Percentiles rank a stretch among this genome's conserved stretches.
phyloP scores from a whole-genome alignment of 2,888 invertebrate species.

The Limenitis camilla region DNA sequence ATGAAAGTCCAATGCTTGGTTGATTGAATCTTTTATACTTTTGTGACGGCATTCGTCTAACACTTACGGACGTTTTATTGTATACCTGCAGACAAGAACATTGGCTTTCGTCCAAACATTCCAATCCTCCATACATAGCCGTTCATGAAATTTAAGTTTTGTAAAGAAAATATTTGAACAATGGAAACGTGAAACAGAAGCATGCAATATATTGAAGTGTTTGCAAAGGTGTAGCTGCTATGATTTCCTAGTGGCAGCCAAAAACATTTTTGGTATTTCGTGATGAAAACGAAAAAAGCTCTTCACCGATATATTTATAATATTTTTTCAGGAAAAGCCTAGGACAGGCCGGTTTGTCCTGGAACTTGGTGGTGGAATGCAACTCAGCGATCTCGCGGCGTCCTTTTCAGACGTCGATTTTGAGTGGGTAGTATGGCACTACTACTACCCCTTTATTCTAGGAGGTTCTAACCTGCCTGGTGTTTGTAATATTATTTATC shows the following conservation, averaged over 20 bases:
- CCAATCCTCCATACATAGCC: slow-evolving; percentile 22
- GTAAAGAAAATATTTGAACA: slow-evolving; percentile 6
- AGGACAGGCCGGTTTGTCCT: no score
- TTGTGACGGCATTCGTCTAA: slow-evolving; percentile 20
- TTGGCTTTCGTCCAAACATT: slow-evolving; percentile 31
- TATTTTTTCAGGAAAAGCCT: no score
- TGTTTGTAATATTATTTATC: no score
- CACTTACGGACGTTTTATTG: slow-evolving; percentile 30
- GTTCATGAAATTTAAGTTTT: slow-evolving; percentile 22
- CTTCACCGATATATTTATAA: no score
- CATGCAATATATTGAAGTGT: neutral
- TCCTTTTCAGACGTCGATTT: no score
- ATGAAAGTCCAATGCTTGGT: neutral
- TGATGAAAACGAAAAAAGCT: no score
- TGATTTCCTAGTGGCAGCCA: neutral
- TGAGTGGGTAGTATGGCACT: no score
- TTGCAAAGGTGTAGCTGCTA: neutral
- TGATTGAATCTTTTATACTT: neutral
- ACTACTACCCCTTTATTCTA: no score
- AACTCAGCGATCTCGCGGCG: no score
- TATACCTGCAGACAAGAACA: slow-evolving; percentile 21
- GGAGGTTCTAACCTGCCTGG: no score
- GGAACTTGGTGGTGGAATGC: no score
- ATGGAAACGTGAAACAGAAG: neutral
- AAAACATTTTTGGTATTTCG: no score